Conservation (phyloP, 2,888 invertebrate species). For the Chrysotoxum bicinctum region DNA sequence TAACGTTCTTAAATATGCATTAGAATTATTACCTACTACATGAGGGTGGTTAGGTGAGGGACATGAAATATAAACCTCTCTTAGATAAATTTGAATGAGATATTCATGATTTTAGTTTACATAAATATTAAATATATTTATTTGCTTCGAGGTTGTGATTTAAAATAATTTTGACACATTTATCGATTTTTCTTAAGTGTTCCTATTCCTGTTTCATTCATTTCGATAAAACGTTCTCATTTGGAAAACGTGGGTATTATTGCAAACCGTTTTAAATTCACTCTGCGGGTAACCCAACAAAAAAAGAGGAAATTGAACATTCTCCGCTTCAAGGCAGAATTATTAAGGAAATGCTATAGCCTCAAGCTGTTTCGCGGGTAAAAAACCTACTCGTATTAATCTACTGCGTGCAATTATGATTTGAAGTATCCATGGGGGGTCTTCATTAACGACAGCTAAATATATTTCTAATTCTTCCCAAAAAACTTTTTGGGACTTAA, state of each 20-base stretch:
- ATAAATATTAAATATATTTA: too few species aligned
- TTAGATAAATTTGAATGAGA: background rate
- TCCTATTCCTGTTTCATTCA: background rate
- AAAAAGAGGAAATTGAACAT: conserved; percentile 11
- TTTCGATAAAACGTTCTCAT: background rate
- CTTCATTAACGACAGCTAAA: conserved; percentile 27
- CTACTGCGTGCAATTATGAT: conserved; percentile 19
- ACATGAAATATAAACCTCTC: background rate
- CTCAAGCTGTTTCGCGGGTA: background rate
- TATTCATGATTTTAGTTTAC: conserved; percentile 22
- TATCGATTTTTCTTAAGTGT: conserved; percentile 33
- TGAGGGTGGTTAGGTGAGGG: background rate
- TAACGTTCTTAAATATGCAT: conserved; percentile 60
- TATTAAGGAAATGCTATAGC: conserved; percentile 36
- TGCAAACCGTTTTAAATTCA: conserved; percentile 38
- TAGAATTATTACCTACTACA: conserved; percentile 49
- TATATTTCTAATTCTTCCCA: conserved; percentile 47
- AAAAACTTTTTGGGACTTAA: conserved; percentile 51
- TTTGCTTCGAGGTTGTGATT: conserved; percentile 24
- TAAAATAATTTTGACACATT: conserved; percentile 39
- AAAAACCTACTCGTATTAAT: background rate
- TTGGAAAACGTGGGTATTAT: background rate
- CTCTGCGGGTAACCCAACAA: conserved; percentile 38
- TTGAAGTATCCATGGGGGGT: conserved; percentile 37
- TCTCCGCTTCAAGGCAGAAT: conserved; percentile 23